Evolutionary conservation across 2,797 vertebrate species (phyloP).

Genomic region (Mus caroli): DNA sequence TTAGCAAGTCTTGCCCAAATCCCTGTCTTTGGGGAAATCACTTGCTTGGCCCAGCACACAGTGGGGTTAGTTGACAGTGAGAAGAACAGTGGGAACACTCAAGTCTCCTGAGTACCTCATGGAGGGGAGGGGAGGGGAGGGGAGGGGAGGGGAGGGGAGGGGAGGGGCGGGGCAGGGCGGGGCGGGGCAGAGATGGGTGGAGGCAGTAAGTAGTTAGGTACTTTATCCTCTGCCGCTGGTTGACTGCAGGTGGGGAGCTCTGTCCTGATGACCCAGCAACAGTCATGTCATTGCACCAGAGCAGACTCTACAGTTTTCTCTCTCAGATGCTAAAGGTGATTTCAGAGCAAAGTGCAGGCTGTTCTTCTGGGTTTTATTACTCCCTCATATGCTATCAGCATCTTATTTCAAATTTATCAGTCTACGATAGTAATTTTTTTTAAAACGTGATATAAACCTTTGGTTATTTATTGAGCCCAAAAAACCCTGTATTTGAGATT

Average conservation of each 20-base stretch:
- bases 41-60: rapidly evolving
- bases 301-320: slow-evolving; percentile 28
- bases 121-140: not conserved
- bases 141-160: not conserved
- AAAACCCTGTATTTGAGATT: not conserved
- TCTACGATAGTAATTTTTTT: too few species aligned
- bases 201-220: not conserved
- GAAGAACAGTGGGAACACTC: too few species aligned
- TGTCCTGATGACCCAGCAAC: slow-evolving; percentile 17
- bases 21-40: not conserved
- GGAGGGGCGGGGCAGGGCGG: not conserved
- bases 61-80: not conserved
- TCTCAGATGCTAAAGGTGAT: slow-evolving; percentile 50
- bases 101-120: rapidly evolving
- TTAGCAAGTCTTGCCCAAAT: rapidly evolving
- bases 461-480: not conserved
- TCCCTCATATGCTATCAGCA: slow-evolving; percentile 67
- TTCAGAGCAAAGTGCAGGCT: slow-evolving; percentile 69
- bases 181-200: not conserved
- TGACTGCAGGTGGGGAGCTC: not conserved
- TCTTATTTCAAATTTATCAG: slow-evolving; percentile 75
- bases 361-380: slow-evolving; percentile 56
- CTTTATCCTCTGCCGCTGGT: not conserved
- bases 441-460: not conserved
- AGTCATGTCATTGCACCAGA: not conserved